Percentiles rank a stretch among this genome's conserved stretches.
phyloP scores from a whole-genome alignment of 2,797 vertebrate genomes.

The Coregonus suidteri region DNA sequence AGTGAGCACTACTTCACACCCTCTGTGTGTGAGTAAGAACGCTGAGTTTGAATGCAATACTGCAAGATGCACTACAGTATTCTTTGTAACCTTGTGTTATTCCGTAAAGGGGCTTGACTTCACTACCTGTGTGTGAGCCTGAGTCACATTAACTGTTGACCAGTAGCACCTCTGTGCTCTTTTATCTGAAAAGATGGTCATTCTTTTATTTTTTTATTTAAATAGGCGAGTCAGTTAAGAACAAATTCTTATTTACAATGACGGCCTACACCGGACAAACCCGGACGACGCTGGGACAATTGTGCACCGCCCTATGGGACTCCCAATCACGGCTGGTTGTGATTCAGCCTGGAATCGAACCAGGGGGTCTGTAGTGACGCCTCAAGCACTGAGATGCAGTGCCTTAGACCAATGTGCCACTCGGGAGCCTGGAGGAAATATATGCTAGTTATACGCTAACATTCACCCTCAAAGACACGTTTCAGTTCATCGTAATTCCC shows the following conservation, averaged over 20 bases:
- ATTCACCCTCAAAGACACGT: neutral
- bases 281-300: no score
- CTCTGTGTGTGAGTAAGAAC: neutral
- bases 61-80: neutral
- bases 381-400: no score
- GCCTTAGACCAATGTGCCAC: no score
- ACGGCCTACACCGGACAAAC: no score
- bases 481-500: neutral
- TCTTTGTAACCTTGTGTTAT: neutral
- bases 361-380: no score
- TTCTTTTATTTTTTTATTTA: neutral
- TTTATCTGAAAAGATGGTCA: neutral
- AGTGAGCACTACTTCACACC: conserved; percentile 13
- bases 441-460: neutral
- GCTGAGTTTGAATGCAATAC: neutral
- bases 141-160: neutral
- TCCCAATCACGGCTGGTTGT: no score
- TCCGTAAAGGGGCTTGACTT: neutral
- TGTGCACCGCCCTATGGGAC: no score
- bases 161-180: neutral
- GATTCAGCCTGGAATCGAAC: no score
- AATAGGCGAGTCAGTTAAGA: no score
- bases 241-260: no score
- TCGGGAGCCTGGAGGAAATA: no score
- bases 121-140: neutral